Conservation (phyloP, 2,113 vertebrate species). For the Sander lucioperca region DNA sequence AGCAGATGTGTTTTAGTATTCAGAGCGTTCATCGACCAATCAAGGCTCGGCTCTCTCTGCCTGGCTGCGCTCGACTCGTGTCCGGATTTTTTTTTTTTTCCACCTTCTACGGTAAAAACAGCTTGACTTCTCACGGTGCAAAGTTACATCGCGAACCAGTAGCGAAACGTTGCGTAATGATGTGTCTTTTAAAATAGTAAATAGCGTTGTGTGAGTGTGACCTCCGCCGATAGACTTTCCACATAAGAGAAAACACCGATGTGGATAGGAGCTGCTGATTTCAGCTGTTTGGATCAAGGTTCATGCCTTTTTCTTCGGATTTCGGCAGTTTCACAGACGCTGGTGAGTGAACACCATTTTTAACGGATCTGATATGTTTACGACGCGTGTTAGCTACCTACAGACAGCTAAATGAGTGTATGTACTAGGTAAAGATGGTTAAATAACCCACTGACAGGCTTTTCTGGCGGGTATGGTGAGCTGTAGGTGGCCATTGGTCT, state of each 20-base stretch:
- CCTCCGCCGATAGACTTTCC: neutral
- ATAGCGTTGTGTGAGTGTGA: neutral
- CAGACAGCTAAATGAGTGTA: neutral
- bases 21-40: conserved; percentile 60
- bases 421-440: neutral
- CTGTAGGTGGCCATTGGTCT: conserved; percentile 25
- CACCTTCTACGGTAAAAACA: neutral
- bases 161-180: neutral
- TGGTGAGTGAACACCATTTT: conserved; percentile 66
- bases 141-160: conserved; percentile 42
- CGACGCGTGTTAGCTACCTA: neutral
- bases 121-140: conserved; percentile 26
- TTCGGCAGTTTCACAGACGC: conserved; percentile 46
- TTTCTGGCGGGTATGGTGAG: neutral
- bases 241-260: neutral
- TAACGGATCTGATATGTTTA: neutral
- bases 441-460: neutral
- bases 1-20: conserved; percentile 38
- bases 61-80: neutral
- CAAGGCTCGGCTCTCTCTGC: conserved; percentile 29
- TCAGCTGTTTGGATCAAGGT: conserved; percentile 30
- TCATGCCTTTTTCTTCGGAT: conserved; percentile 17
- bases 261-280: conserved; percentile 17
- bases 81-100: neutral
- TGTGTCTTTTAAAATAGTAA: neutral